Evolutionary conservation across 2,797 vertebrate genomes (phyloP).

Genomic region (Tenualosa thibaudeaui): DNA sequence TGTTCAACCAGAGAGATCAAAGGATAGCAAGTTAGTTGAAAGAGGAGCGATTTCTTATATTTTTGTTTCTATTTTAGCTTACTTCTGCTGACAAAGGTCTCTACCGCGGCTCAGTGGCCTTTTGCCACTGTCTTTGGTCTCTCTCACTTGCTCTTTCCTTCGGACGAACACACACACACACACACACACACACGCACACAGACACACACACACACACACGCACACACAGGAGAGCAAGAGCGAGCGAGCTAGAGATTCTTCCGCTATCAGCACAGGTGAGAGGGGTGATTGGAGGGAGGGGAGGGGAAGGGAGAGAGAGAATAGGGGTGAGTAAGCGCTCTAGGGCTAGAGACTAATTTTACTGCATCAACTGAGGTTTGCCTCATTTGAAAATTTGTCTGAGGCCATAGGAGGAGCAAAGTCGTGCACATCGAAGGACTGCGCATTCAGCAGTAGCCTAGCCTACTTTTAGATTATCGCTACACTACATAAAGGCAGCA

Average conservation of each 20-base stretch:
- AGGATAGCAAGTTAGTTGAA: not conserved
- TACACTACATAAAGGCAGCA: constrained; percentile 23
- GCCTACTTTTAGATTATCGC: constrained; percentile 21
- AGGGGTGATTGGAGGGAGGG: not conserved
- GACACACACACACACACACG: not conserved
- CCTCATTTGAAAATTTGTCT: constrained; percentile 3
- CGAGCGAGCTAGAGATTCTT: not conserved
- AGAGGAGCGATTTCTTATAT: not conserved
- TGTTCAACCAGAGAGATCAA: too few relatives aligned
- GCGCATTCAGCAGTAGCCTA: constrained; percentile 13
- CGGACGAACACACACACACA: not conserved
- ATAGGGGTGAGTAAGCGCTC: constrained; percentile 4
- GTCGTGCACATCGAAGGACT: not conserved
- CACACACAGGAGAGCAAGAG: not conserved
- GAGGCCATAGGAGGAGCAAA: not conserved
- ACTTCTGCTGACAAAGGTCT: not conserved
- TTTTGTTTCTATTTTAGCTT: not conserved
- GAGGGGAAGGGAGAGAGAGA: not conserved
- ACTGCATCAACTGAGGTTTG: constrained; percentile 24
- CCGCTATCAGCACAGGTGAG: not conserved
- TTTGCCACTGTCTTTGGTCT: not conserved
- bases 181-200: not conserved
- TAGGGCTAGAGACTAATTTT: not conserved
- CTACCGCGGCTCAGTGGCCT: not conserved
- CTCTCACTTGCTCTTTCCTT: too few relatives aligned